These are phyloP conservation scores for Cyanoramphus novaezelandiae DNA, from an alignment of 2,113 vertebrate genomes.

Conservation along the genomic window DNA sequence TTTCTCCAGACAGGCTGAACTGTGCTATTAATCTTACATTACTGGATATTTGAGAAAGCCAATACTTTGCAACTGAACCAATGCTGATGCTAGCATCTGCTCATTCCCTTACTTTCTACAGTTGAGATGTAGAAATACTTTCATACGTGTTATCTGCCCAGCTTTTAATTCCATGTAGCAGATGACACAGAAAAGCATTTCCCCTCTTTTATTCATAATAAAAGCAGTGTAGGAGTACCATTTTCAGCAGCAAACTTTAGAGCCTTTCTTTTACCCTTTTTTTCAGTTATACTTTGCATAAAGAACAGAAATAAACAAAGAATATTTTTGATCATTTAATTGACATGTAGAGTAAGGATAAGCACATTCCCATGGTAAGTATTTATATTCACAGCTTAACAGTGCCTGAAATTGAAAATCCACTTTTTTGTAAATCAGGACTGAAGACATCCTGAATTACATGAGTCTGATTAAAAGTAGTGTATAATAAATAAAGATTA, in stretches of 20 bases:
- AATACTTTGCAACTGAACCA: background rate
- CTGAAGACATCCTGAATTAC: background rate
- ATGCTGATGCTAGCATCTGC: background rate
- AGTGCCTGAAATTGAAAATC: background rate
- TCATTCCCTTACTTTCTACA: background rate
- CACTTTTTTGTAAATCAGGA: background rate
- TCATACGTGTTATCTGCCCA: background rate
- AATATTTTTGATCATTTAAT: background rate
- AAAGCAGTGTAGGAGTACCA: background rate
- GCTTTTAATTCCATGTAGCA: background rate
- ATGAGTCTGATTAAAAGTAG: background rate
- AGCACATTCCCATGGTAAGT: background rate
- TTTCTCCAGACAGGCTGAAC: background rate
- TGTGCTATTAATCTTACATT: background rate
- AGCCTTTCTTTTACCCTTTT: background rate
- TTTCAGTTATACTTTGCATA: background rate
- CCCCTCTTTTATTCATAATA: background rate
- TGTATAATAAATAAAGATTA: background rate
- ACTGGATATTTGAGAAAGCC: background rate
- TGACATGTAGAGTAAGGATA: background rate
- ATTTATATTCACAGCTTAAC: background rate
- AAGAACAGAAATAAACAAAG: background rate
- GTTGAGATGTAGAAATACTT: background rate
- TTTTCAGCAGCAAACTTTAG: background rate
- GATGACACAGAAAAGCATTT: background rate